Evolutionary conservation across 2,113 vertebrate species (phyloP).

Genomic region (Eulemur rufifrons): DNA sequence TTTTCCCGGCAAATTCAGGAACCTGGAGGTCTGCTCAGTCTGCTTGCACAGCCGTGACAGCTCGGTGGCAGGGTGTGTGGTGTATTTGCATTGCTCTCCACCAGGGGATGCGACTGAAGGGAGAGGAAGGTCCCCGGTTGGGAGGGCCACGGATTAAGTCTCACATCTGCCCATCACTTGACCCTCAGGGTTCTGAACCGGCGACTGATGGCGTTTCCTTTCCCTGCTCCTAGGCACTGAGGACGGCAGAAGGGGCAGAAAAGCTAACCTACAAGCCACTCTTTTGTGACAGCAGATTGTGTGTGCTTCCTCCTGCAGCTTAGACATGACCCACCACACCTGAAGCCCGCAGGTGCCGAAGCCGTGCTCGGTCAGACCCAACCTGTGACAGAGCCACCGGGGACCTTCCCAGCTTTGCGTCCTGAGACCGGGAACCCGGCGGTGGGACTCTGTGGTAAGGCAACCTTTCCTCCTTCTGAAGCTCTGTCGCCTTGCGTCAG

Average conservation of each 20-base stretch:
- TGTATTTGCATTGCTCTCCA: fast-evolving
- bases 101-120: not conserved
- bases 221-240: fast-evolving
- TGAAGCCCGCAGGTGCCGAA: constrained; percentile 75
- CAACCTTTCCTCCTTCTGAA: not conserved
- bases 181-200: fast-evolving
- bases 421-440: constrained; percentile 73
- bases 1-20: not conserved
- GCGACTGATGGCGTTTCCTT: fast-evolving
- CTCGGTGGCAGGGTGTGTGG: not conserved
- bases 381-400: constrained; percentile 78
- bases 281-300: not conserved
- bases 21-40: fast-evolving
- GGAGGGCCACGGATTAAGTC: not conserved
- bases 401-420: constrained; percentile 70
- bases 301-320: constrained; percentile 75
- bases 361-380: constrained; percentile 69
- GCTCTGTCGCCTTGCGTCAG: fast-evolving
- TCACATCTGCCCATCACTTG: not conserved
- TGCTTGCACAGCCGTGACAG: fast-evolving
- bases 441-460: constrained; percentile 85
- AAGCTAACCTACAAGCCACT: fast-evolving
- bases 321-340: constrained; percentile 82
- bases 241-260: not conserved
- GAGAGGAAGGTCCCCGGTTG: not conserved